A percentile compares a stretch with the other conserved stretches of the same genome.
Evolutionary conservation across 2,113 vertebrate species (phyloP).

Genomic region (Planiliza haematocheilus): DNA sequence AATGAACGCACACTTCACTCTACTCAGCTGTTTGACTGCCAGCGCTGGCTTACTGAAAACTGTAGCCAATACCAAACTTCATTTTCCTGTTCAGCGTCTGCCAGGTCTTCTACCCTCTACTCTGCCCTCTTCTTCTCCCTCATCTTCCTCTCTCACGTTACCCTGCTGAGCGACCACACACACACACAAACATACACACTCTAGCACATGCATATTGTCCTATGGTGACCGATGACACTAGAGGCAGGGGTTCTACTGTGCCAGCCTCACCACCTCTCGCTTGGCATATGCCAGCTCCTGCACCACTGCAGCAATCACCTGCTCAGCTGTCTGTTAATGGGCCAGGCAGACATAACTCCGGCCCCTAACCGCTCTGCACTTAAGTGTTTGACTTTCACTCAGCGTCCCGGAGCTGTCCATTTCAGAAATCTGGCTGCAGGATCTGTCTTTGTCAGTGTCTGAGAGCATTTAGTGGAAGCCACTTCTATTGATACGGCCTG

Average conservation of each 20-base stretch:
- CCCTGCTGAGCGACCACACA: constrained; percentile 1
- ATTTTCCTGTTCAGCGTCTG: constrained; percentile 20
- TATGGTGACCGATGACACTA: constrained; percentile 71
- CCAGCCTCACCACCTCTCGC: constrained; percentile 43
- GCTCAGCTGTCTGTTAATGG: constrained; percentile 38
- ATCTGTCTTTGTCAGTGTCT: constrained; percentile 71
- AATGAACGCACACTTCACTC: no score
- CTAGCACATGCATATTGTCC: constrained; percentile 9
- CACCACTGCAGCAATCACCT: constrained; percentile 64
- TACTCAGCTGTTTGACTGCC: no score
- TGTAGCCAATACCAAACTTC: constrained; percentile 15
- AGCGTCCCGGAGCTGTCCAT: constrained; percentile 57
- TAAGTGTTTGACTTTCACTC: constrained; percentile 65
- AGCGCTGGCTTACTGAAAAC: constrained; percentile 9
- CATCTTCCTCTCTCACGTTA: constrained; percentile 23
- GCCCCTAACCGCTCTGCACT: constrained; percentile 41
- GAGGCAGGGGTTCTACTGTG: constrained; percentile 59
- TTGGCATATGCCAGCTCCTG: constrained; percentile 50
- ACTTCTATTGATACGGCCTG: constrained; percentile 53
- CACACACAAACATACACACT: constrained; percentile 13
- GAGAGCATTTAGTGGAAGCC: constrained; percentile 60
- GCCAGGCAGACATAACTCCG: constrained; percentile 19
- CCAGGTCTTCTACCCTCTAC: constrained; percentile 36
- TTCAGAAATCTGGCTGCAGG: constrained; percentile 61
- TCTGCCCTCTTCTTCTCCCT: constrained; percentile 15